A percentile compares a stretch with the other conserved stretches of the same genome.
These are phyloP conservation scores for Rhinolophus ferrumequinum DNA, from an alignment of 2,113 vertebrate species.

Conservation along the genomic window DNA sequence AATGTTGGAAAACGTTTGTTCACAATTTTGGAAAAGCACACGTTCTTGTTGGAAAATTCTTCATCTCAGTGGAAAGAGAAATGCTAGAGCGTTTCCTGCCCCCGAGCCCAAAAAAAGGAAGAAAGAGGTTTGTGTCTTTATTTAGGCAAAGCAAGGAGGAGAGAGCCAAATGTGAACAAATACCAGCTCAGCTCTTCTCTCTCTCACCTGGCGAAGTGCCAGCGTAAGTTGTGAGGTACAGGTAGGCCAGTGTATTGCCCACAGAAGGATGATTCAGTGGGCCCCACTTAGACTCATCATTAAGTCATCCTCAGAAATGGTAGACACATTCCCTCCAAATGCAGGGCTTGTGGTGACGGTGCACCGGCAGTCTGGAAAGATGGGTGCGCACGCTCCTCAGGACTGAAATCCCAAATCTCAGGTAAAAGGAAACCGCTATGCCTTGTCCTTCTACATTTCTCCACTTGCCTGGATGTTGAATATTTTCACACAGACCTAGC, in stretches of 20 bases:
- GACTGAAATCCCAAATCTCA: conserved; percentile 34
- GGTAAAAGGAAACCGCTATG: not conserved
- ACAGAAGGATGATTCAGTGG: conserved; percentile 28
- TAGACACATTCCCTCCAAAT: not conserved
- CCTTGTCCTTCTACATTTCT: not conserved
- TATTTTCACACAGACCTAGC: not conserved
- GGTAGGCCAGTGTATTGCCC: not conserved
- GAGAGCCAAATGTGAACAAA: not conserved
- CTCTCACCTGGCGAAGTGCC: not conserved
- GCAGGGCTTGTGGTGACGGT: not conserved
- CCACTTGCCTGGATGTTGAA: not conserved
- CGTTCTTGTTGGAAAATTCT: conserved; percentile 13
- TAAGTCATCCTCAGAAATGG: conserved; percentile 3
- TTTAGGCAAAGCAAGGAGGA: conserved; percentile 4
- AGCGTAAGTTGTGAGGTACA: not conserved
- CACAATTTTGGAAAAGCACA: not conserved
- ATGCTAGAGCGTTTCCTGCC: not conserved
- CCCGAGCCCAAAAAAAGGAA: not conserved
- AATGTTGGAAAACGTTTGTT: not conserved
- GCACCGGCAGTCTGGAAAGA: not conserved
- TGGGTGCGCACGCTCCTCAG: not conserved
- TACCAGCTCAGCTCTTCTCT: conserved; percentile 1
- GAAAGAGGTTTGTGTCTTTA: not conserved
- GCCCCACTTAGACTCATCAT: not conserved
- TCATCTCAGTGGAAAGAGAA: conserved; percentile 21